These are phyloP conservation scores for Gobio gobio DNA, from an alignment of 2,113 vertebrate species.

Conservation along the genomic window DNA sequence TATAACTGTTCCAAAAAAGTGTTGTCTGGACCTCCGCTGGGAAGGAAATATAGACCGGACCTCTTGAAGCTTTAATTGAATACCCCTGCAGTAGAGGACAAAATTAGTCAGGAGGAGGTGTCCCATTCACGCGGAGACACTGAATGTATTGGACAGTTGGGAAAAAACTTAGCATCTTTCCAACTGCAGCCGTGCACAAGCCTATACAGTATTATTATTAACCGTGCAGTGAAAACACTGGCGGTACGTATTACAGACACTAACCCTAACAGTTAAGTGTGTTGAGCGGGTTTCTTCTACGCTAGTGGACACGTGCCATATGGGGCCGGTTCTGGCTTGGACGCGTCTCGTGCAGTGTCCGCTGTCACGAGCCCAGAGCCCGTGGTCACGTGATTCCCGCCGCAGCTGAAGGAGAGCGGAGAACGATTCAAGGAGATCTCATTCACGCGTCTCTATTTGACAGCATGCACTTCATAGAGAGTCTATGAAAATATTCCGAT, in stretches of 20 bases:
- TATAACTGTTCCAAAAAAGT: too few relatives aligned
- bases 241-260: too few relatives aligned
- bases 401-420: constrained; percentile 29
- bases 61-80: too few relatives aligned
- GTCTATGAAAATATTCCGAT: too few relatives aligned
- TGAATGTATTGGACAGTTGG: not conserved
- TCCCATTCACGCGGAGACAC: not conserved
- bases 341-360: not conserved
- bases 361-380: not conserved
- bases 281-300: not conserved
- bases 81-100: too few relatives aligned
- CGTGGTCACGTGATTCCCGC: constrained; percentile 21
- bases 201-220: not conserved
- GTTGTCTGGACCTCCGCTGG: too few relatives aligned
- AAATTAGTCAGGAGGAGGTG: too few relatives aligned
- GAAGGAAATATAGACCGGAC: too few relatives aligned
- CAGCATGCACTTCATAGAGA: not conserved
- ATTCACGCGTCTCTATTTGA: not conserved
- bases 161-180: not conserved
- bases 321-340: not conserved
- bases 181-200: not conserved
- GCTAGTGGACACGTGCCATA: not conserved
- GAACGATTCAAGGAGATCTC: not conserved
- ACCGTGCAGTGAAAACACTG: not conserved
- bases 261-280: not conserved